phyloP scores from a whole-genome alignment of 2,113 vertebrate genomes.

The Chionis minor region DNA sequence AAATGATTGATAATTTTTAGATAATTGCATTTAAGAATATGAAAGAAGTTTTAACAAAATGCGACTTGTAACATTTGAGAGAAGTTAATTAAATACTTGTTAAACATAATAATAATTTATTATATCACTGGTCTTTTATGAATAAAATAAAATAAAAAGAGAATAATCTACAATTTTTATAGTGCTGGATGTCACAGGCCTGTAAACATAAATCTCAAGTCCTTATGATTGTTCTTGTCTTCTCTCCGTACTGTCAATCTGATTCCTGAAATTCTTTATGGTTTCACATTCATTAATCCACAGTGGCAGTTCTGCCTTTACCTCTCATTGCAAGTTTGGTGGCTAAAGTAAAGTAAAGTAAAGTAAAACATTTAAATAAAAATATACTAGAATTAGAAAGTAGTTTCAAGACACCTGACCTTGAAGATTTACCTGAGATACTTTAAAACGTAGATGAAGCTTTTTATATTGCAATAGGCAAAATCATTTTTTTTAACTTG shows the following conservation, averaged over 20 bases:
- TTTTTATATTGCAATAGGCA: neutral
- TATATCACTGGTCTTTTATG: constrained; percentile 28
- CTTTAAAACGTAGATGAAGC: neutral
- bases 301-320: constrained; percentile 6
- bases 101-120: constrained; percentile 71
- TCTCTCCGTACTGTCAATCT: neutral
- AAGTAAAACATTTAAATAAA: too few species aligned
- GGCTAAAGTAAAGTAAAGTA: neutral
- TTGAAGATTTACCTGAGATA: neutral
- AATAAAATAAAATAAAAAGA: constrained; percentile 54
- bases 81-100: constrained; percentile 73
- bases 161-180: constrained; percentile 18
- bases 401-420: neutral
- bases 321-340: neutral
- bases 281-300: constrained; percentile 6
- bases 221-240: neutral
- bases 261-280: constrained; percentile 14
- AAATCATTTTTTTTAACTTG: neutral
- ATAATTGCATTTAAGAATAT: constrained; percentile 77
- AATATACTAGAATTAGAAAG: neutral
- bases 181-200: neutral
- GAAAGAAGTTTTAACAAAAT: constrained; percentile 74
- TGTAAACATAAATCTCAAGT: constrained; percentile 44
- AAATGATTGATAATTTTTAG: constrained; percentile 80
- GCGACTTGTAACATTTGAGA: constrained; percentile 68